Percentiles rank a stretch among this genome's conserved stretches.
These are phyloP conservation scores for Maniola jurtina DNA, from an alignment of 1,140 invertebrate species.

Conservation along the genomic window DNA sequence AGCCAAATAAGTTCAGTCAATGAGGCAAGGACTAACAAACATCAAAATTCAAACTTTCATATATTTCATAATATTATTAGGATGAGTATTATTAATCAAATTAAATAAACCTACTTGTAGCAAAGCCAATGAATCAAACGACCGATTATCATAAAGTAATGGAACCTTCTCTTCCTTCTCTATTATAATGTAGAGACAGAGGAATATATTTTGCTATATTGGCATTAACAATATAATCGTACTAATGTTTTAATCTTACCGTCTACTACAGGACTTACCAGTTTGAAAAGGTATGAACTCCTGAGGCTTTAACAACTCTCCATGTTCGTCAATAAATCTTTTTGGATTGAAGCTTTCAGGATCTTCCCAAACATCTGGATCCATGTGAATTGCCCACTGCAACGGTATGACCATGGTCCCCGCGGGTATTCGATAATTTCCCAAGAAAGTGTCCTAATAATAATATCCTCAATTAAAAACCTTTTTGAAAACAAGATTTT, in stretches of 20 bases:
- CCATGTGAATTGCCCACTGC: slow-evolving; percentile 91
- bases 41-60: too few relatives aligned
- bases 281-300: slow-evolving; percentile 92
- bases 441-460: slow-evolving; percentile 81
- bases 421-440: slow-evolving; percentile 80
- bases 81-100: too few relatives aligned
- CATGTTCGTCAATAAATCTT: slow-evolving; percentile 85
- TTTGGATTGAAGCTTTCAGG: slow-evolving; percentile 86
- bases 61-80: too few relatives aligned
- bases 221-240: too few relatives aligned
- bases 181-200: too few relatives aligned
- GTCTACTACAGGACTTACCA: slow-evolving; percentile 64
- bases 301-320: slow-evolving; percentile 81
- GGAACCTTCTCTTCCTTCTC: too few relatives aligned
- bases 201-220: too few relatives aligned
- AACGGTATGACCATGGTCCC: slow-evolving; percentile 85
- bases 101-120: too few relatives aligned
- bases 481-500: neutral
- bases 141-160: too few relatives aligned
- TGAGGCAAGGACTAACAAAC: too few relatives aligned
- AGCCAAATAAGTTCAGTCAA: too few relatives aligned
- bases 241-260: neutral
- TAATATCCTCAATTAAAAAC: neutral
- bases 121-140: too few relatives aligned
- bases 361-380: slow-evolving; percentile 84